Percentiles rank a stretch among this genome's conserved stretches.
These are phyloP conservation scores for Dryomyza anilis DNA, from an alignment of 2,888 invertebrate genomes.

Conservation along the genomic window DNA sequence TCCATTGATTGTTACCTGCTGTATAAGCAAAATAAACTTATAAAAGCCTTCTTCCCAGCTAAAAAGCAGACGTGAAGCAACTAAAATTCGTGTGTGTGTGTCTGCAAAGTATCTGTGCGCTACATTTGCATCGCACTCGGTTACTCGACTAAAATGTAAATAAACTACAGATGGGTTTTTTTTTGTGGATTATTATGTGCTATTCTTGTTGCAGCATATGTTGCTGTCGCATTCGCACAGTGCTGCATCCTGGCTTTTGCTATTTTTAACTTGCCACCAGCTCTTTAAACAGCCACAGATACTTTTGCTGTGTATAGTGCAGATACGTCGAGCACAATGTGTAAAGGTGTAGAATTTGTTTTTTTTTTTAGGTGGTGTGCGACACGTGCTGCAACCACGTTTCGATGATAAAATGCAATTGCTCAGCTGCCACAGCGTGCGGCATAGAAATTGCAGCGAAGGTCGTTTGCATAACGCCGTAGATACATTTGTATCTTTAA, in stretches of 20 bases:
- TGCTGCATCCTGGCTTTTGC: not conserved
- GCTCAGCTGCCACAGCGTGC: not conserved
- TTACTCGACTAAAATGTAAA: constrained; percentile 21
- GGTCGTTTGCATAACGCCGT: constrained; percentile 8
- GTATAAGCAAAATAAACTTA: no score
- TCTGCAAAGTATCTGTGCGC: not conserved
- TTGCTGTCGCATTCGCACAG: not conserved
- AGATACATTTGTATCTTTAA: no score
- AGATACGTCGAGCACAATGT: not conserved
- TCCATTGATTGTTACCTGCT: no score
- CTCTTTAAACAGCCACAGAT: not conserved
- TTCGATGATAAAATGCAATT: not conserved
- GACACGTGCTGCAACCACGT: not conserved
- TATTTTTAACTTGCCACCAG: not conserved
- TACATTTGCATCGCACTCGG: constrained; percentile 2
- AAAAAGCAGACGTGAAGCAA: no score
- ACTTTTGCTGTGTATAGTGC: not conserved
- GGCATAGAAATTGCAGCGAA: constrained; percentile 1
- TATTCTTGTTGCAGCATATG: not conserved
- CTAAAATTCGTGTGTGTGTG: no score
- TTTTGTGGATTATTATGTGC: not conserved
- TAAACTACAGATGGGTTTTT: not conserved
- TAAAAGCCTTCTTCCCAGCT: no score
- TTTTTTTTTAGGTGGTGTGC: not conserved
- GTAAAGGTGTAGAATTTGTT: not conserved